These are phyloP conservation scores for Muntiacus reevesi DNA, from an alignment of 2,113 vertebrate species.

Conservation along the genomic window DNA sequence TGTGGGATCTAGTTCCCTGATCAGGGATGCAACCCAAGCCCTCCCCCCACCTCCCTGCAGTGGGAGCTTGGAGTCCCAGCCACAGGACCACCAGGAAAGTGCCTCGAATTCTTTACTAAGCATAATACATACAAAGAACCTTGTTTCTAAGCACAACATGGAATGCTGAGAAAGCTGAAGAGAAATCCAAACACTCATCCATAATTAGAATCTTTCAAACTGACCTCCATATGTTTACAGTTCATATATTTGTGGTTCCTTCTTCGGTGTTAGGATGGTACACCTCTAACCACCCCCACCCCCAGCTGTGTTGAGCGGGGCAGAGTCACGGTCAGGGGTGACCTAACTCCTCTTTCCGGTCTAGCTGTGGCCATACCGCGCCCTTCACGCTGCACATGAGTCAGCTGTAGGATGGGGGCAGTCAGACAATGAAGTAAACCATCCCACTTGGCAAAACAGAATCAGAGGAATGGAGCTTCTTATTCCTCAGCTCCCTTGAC, in stretches of 20 bases:
- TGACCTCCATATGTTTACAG: not conserved
- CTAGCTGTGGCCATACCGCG: fast-evolving
- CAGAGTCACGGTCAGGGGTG: not conserved
- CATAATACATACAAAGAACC: not conserved
- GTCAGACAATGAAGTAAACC: not conserved
- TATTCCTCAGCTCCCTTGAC: not conserved
- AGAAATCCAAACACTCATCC: not conserved
- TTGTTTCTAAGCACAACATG: not conserved
- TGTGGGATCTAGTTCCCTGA: not conserved
- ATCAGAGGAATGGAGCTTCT: not conserved
- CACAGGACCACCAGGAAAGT: not conserved
- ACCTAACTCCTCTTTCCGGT: not conserved
- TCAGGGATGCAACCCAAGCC: not conserved
- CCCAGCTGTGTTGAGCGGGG: not conserved
- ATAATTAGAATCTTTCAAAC: not conserved
- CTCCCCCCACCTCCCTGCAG: not conserved
- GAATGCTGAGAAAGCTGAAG: not conserved
- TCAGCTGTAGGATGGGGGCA: not conserved
- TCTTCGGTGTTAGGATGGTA: not conserved
- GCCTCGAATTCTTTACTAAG: not conserved
- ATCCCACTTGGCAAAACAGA: not conserved
- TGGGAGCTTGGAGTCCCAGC: not conserved
- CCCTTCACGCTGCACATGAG: not conserved
- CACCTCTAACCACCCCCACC: not conserved
- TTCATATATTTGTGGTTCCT: not conserved